Evolutionary conservation across 2,797 vertebrate species (phyloP), one percentile per base, ranked within the genome.

Genomic region (Melanotaenia trifasciata): DNA sequence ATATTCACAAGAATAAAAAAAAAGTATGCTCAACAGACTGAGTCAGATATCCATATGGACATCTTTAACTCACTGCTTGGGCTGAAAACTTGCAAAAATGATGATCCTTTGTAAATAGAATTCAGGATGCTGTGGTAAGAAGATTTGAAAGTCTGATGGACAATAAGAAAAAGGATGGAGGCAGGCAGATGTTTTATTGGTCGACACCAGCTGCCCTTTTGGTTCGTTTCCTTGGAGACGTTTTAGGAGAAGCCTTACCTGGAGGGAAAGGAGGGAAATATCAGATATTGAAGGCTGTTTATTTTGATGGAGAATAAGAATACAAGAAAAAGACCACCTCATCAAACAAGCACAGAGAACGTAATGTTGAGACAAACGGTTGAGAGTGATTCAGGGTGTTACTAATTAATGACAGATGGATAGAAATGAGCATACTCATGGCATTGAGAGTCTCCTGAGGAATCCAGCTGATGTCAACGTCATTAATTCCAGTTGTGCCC

Each of bases 401-500:
- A 13, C 14, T 40, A 30, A 40, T 13, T 20, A 35, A 11, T 51
- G 26, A 75, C 53, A 73, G 24, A 4, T 58, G 51, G 32, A 5
- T 14, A 62, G 67, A 62, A 45, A n/a, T 24, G 51, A 76, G 78
- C 91, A 12, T 90, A 95, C 94, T 95, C 93, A 95, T 95, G 80
- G 74, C 89, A 18, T 94, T 95, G 43, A 95, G 94, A 45, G 94
- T 95, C 87, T 95, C 94, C 89, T 94, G 93, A 70, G 94, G 94
- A 72, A 95, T 94, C 94, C 94, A 95, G 93, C 94, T 95, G 87
- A 95, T 95, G 86, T 95, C 94, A 75, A 95, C 94, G 9, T 94
- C 88, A 7, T 51, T 93, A 64, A 93, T 82, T 1, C 92, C 92
- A 20, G 81, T 76, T 0, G 94, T 95, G 36, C 94, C 94, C 16